Conservation (phyloP, 2,797 vertebrate species). For the Mormyrops boulengeri region DNA sequence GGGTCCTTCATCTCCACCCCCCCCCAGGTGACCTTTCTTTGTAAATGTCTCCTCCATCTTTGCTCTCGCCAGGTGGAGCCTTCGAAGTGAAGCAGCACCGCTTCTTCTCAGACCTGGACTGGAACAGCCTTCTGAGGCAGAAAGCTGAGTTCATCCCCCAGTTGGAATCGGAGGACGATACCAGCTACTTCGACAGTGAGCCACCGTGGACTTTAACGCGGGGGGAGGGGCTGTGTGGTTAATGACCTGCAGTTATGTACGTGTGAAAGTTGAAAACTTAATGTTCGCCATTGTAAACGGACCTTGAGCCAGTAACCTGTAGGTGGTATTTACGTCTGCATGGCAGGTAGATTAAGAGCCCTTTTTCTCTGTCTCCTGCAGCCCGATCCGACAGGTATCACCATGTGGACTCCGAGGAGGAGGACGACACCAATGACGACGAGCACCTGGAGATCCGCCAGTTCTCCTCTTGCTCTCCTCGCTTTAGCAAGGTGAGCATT, state of each 20-base stretch:
- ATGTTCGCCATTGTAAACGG: background rate
- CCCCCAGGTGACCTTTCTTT: background rate
- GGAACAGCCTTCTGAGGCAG: slow-evolving; percentile 91
- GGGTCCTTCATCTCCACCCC: background rate
- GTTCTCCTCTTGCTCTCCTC: slow-evolving; percentile 92
- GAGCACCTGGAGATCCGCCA: slow-evolving; percentile 87
- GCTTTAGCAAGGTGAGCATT: slow-evolving; percentile 83
- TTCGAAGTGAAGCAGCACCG: slow-evolving; percentile 90
- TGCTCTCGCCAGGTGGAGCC: slow-evolving; percentile 69
- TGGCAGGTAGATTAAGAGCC: background rate
- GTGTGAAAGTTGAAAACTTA: background rate
- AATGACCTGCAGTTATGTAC: background rate
- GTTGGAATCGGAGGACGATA: slow-evolving; percentile 93
- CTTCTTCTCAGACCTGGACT: slow-evolving; percentile 90
- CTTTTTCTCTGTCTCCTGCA: slow-evolving; percentile 38
- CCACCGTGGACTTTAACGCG: background rate
- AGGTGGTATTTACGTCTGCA: background rate
- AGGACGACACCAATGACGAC: slow-evolving; percentile 94
- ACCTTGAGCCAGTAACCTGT: background rate
- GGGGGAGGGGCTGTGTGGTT: background rate
- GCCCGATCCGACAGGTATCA: slow-evolving; percentile 89
- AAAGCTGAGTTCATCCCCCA: slow-evolving; percentile 97
- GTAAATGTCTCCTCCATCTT: background rate
- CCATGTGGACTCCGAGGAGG: slow-evolving; percentile 89
- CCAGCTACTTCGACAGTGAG: slow-evolving; percentile 97